Percentiles rank a stretch among this genome's conserved stretches.
Evolutionary conservation across 2,888 invertebrate species (phyloP).

Genomic region (Andrena bicolor): DNA sequence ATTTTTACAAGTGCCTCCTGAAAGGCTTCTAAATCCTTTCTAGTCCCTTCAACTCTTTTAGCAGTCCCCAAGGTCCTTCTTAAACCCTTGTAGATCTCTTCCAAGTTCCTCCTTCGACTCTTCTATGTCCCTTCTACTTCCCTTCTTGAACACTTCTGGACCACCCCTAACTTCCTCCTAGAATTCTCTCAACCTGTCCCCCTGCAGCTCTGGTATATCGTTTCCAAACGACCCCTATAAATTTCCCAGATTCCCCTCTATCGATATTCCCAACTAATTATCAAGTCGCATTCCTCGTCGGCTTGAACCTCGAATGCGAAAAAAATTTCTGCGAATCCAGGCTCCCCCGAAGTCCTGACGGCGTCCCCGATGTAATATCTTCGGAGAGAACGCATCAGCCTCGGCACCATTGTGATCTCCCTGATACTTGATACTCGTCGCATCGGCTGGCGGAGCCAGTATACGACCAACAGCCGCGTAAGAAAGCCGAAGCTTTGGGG

Average conservation of each 20-base stretch:
- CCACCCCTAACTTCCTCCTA: not conserved
- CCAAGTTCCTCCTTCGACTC: not conserved
- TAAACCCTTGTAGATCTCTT: not conserved
- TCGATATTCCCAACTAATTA: not conserved
- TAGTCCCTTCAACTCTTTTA: not conserved
- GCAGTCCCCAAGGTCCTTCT: not conserved
- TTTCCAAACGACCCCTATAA: no score
- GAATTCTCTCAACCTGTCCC: not conserved
- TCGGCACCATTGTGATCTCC: conserved; percentile 37
- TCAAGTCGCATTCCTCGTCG: not conserved
- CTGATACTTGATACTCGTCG: conserved; percentile 33
- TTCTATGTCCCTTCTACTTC: not conserved
- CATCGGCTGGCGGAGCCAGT: conserved; percentile 29
- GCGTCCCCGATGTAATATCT: conserved; percentile 3
- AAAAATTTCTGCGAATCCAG: not conserved
- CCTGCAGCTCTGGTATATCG: no score
- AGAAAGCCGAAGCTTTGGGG: conserved; percentile 70
- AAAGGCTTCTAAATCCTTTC: not conserved
- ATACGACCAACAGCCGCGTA: conserved; percentile 49
- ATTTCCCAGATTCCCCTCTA: not conserved
- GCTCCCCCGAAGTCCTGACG: not conserved
- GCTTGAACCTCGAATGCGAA: not conserved
- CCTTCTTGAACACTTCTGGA: not conserved
- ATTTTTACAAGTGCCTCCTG: not conserved
- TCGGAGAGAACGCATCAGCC: conserved; percentile 18